phyloP scores from a whole-genome alignment of 2,113 vertebrate species.

The Pygoscelis antarcticus region DNA sequence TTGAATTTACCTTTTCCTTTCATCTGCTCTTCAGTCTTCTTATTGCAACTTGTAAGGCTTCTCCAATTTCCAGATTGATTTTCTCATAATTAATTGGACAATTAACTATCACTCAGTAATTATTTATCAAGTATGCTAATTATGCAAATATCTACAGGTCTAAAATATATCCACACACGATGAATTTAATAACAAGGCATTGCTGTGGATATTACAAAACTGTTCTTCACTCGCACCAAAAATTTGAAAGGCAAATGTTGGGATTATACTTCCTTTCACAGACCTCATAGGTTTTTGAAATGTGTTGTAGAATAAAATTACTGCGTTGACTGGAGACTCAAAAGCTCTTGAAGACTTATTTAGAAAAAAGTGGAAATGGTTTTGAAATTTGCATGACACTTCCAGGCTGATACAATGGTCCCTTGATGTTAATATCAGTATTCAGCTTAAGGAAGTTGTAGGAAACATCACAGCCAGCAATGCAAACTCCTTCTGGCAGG shows the following conservation, averaged over 20 bases:
- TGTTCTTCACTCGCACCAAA: not conserved
- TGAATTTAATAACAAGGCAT: not conserved
- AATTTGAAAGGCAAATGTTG: not conserved
- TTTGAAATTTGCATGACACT: not conserved
- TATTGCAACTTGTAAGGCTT: not conserved
- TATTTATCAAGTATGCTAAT: constrained; percentile 23
- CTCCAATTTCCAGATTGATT: not conserved
- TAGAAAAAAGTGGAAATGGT: not conserved
- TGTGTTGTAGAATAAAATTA: not conserved
- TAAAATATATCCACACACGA: not conserved
- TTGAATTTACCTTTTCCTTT: constrained; percentile 9
- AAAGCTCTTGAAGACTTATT: not conserved
- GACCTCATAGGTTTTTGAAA: not conserved
- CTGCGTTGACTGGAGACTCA: not conserved
- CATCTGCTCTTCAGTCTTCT: not conserved
- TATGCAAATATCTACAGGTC: not conserved
- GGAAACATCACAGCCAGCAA: not conserved
- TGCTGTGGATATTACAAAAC: not conserved
- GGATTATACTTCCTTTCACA: not conserved
- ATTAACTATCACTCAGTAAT: constrained; percentile 30
- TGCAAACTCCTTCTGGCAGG: not conserved
- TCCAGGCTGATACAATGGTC: not conserved
- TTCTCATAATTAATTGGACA: constrained; percentile 28
- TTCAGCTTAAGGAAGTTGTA: not conserved
- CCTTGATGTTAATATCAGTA: not conserved